Base-by-base conservation (phyloP, 2,888 invertebrate species). In the Campoplex nolae region DNA sequence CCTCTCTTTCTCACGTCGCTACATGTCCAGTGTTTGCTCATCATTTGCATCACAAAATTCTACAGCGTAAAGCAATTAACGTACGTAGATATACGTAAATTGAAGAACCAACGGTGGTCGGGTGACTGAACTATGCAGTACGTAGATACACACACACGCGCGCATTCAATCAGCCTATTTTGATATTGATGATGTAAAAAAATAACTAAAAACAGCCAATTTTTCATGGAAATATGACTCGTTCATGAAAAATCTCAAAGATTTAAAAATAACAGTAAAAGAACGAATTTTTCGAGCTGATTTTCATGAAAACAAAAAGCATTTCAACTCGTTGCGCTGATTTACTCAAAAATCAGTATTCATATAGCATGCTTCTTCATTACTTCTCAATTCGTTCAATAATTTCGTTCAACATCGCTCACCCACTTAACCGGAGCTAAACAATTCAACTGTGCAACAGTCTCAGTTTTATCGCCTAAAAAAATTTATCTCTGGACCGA, bases 171-270 rank as follows among this genome's bases (percentile, higher is more conserved):
- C 58, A 56, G 67, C 32, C 48, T 54, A 38, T 38, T 54, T 38
- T 11, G 87, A 85, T 88, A 89, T 90, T 89, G 90, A 89, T 87
- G 82, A 88, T 23, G 88, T 91, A 89, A 89, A 90, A 86, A 73
- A 88, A 84, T 90, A 87, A 86, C 89, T 90, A 89, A 90, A 81
- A 76, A 85, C 75, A 73, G 76, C 70, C 88, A 89, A 90, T 90
- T 91, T 89, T 90, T 91, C 90, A 90, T 90, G 89, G 88, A 89
- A 85, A 78, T 88, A 89, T 87, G 68, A 74, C 70, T 42, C 42
- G 1, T 42, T 42, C 42, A 42, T 7, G 13, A 3, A 45, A 0
- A 11, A 13, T 45, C 62, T 38, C 0, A 70, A 67, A 1, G 58
- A 28, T 11, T 48, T 23, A 76, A 13, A 71, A 23, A 32, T 16